Evolutionary conservation across 2,797 vertebrate genomes (phyloP).

Genomic region (Strix occidentalis): DNA sequence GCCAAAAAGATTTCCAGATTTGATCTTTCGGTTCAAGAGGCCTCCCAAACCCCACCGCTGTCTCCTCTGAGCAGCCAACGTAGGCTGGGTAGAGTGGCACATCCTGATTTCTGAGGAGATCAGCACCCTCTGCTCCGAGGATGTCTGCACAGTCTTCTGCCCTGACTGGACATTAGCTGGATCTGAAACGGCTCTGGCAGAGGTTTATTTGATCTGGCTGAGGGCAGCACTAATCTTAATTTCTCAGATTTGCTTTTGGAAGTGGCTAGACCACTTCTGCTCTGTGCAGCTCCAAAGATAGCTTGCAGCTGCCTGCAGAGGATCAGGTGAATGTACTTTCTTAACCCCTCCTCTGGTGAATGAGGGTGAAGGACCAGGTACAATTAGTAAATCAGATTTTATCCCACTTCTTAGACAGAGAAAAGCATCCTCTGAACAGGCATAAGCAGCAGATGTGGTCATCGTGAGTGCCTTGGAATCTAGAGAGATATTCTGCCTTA

Average conservation of each 20-base stretch:
- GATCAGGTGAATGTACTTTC: background rate
- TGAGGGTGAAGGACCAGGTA: background rate
- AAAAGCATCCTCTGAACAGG: background rate
- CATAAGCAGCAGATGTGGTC: background rate
- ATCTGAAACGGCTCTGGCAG: background rate
- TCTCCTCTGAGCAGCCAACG: fast-evolving
- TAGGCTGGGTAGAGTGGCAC: fast-evolving
- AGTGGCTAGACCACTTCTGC: background rate
- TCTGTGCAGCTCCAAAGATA: background rate
- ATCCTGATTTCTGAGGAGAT: background rate
- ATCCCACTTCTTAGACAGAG: background rate
- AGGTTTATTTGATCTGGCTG: background rate
- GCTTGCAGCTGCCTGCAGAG: background rate
- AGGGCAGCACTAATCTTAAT: background rate
- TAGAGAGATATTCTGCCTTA: background rate
- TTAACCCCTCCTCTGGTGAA: background rate
- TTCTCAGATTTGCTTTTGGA: background rate
- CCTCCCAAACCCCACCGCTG: background rate
- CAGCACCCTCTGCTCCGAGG: fast-evolving
- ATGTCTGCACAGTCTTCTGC: background rate
- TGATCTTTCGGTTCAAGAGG: background rate
- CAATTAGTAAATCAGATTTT: background rate
- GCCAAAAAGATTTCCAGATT: background rate
- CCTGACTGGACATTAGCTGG: fast-evolving
- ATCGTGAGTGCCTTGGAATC: background rate